A percentile compares a stretch with the other conserved stretches of the same genome.
Conservation (phyloP, 2,888 invertebrate species). For the Oxytorus armatus region DNA sequence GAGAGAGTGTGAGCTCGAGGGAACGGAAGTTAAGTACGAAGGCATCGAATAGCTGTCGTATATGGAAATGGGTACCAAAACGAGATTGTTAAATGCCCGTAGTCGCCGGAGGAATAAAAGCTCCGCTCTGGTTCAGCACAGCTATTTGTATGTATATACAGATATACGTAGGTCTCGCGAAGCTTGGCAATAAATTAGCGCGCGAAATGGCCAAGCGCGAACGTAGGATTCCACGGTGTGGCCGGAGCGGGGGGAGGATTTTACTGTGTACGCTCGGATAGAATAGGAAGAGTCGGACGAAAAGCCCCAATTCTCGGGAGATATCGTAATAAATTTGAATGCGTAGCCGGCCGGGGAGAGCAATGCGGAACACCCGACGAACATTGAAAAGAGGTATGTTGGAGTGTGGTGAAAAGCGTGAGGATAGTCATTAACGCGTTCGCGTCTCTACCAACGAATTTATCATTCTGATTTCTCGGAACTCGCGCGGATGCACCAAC, state of each 20-base stretch:
- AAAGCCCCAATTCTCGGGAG: conserved; percentile 60
- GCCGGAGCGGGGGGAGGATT: conserved; percentile 17
- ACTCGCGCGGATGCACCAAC: conserved; percentile 33
- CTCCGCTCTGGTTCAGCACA: conserved; percentile 37
- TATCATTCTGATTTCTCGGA: conserved; percentile 62
- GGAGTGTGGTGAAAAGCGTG: conserved; percentile 52
- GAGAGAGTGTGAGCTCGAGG: conserved; percentile 9
- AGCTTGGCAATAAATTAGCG: conserved; percentile 61
- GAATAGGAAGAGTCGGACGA: conserved; percentile 38
- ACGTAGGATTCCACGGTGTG: conserved; percentile 19
- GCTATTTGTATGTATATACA: conserved; percentile 15
- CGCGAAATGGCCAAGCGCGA: conserved; percentile 59
- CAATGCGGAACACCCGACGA: conserved; percentile 31
- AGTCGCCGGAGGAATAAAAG: conserved; percentile 61
- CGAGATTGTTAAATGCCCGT: conserved; percentile 64
- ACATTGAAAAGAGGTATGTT: conserved; percentile 65
- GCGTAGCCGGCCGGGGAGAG: conserved; percentile 41
- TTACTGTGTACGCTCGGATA: conserved; percentile 46
- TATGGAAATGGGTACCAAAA: conserved; percentile 53
- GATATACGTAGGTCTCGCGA: conserved; percentile 29
- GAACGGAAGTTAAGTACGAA: conserved; percentile 32
- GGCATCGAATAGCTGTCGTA: conserved; percentile 50
- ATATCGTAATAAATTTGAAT: conserved; percentile 66
- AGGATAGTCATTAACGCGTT: conserved; percentile 66
- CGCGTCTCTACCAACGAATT: conserved; percentile 55